Conservation (phyloP, 2,113 vertebrate genomes). For the Isurus oxyrinchus region DNA sequence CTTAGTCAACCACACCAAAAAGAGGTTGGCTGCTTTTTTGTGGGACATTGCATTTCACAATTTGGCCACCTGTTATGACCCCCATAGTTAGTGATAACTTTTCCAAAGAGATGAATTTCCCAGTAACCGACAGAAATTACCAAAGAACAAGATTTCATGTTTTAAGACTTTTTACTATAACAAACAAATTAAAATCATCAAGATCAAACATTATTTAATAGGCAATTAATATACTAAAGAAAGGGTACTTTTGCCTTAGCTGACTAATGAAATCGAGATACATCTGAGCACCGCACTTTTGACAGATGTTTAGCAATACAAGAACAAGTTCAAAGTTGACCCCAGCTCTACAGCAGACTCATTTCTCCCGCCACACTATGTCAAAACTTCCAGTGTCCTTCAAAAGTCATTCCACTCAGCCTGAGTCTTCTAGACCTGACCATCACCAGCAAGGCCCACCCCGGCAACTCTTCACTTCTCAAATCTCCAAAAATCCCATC, state of each 20-base stretch:
- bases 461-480: neutral
- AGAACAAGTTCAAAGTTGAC: neutral
- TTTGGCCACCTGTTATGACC: neutral
- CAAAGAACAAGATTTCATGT: neutral
- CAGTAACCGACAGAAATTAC: neutral
- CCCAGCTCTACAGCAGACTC: neutral
- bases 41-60: neutral
- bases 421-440: neutral
- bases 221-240: neutral
- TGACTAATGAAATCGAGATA: neutral
- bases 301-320: neutral
- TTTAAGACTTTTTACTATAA: neutral
- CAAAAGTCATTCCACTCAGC: neutral
- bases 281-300: neutral
- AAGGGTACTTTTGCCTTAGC: neutral
- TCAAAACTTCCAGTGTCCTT: neutral
- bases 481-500: neutral
- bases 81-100: neutral
- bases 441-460: neutral
- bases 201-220: neutral
- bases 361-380: neutral
- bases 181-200: neutral
- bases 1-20: neutral
- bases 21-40: neutral
- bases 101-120: neutral